phyloP scores from a whole-genome alignment of 1,140 invertebrate species.

The Aphelinus certus region DNA sequence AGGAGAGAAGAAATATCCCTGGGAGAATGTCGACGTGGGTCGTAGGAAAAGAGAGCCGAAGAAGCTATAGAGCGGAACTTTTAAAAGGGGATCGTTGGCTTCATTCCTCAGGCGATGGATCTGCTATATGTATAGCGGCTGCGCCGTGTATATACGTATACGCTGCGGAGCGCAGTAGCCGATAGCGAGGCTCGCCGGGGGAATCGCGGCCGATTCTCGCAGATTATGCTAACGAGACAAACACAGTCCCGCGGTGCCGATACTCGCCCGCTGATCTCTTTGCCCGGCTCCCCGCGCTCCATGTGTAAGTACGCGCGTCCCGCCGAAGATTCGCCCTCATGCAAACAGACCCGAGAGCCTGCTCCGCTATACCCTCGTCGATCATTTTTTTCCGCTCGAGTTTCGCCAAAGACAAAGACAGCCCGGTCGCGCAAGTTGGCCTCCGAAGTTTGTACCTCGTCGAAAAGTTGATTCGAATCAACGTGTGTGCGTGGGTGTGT shows the following conservation, averaged over 20 bases:
- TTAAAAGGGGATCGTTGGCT: too few relatives aligned
- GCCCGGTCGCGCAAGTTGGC: too few relatives aligned
- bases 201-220: slow-evolving; percentile 44
- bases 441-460: slow-evolving; percentile 2
- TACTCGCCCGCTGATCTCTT: not conserved
- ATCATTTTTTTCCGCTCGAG: slow-evolving; percentile 45
- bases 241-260: slow-evolving; percentile 33
- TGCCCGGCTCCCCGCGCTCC: slow-evolving; percentile 25
- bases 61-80: too few relatives aligned
- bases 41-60: too few relatives aligned
- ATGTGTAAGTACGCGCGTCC: not conserved
- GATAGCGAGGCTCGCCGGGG: not conserved
- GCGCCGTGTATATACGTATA: slow-evolving; percentile 1
- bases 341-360: too few relatives aligned
- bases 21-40: too few relatives aligned
- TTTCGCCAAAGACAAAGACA: slow-evolving; percentile 1
- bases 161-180: too few relatives aligned
- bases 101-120: not conserved
- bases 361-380: slow-evolving; percentile 16
- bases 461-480: slow-evolving; percentile 1
- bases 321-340: too few relatives aligned
- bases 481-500: not conserved
- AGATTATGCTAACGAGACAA: slow-evolving; percentile 60
- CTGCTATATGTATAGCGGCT: slow-evolving; percentile 20
- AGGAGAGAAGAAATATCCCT: too few relatives aligned